A percentile compares a stretch with the other conserved stretches of the same genome.
phyloP scores from a whole-genome alignment of 2,113 vertebrate genomes.

The Amphiprion percula region DNA sequence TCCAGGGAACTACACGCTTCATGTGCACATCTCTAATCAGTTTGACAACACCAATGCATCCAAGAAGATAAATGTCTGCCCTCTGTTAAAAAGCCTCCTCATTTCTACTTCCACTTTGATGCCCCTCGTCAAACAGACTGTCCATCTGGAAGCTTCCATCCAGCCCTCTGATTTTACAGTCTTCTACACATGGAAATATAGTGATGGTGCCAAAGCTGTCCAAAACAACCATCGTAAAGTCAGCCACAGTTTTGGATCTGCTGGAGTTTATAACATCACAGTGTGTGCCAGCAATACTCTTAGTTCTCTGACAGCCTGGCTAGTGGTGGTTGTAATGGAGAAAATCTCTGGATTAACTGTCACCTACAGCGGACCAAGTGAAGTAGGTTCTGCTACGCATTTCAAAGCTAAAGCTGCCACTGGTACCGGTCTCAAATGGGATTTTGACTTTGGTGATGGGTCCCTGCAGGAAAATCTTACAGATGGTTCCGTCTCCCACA shows the following conservation, averaged over 20 bases:
- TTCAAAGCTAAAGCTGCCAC: constrained; percentile 71
- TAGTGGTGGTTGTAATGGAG: constrained; percentile 74
- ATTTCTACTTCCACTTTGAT: constrained; percentile 58
- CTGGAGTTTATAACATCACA: constrained; percentile 80
- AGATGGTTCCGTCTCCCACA: constrained; percentile 68
- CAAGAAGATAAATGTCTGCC: constrained; percentile 65
- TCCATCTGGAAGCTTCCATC: constrained; percentile 71
- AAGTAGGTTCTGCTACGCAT: constrained; percentile 66
- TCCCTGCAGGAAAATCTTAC: constrained; percentile 57
- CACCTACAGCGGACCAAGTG: constrained; percentile 62
- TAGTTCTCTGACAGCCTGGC: constrained; percentile 58
- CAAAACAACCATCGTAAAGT: constrained; percentile 48
- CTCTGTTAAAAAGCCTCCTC: constrained; percentile 66
- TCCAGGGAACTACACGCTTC: constrained; percentile 80
- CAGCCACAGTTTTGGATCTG: constrained; percentile 63
- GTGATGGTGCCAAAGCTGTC: constrained; percentile 66
- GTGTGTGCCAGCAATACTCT: constrained; percentile 79
- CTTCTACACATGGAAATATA: constrained; percentile 82
- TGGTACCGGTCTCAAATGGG: constrained; percentile 79
- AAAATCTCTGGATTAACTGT: constrained; percentile 75
- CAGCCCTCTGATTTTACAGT: constrained; percentile 64
- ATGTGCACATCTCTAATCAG: constrained; percentile 71
- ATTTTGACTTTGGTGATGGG: constrained; percentile 85
- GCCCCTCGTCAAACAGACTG: constrained; percentile 55
- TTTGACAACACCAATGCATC: constrained; percentile 57